Percentiles rank a stretch among this genome's conserved stretches.
These are phyloP conservation scores for Notolabrus celidotus DNA, from an alignment of 2,797 vertebrate genomes.

Conservation along the genomic window DNA sequence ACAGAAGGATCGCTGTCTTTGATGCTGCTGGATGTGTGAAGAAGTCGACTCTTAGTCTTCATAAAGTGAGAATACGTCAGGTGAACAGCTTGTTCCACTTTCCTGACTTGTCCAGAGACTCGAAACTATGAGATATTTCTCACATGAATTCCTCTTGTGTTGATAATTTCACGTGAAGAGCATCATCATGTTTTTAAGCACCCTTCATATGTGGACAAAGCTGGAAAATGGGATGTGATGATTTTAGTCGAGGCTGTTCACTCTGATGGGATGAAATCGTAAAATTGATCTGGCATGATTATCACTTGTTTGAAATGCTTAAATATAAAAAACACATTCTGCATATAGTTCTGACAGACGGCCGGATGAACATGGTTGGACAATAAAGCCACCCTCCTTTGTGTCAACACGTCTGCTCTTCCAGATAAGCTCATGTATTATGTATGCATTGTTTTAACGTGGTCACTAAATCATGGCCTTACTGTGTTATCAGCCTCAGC, in stretches of 20 bases:
- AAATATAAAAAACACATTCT: too few species aligned
- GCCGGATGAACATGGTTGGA: too few species aligned
- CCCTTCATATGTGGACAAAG: too few species aligned
- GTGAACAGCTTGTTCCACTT: neutral
- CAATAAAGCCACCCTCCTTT: neutral
- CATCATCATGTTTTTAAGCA: neutral
- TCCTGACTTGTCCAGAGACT: neutral
- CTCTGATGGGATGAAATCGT: too few species aligned
- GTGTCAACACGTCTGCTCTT: slow-evolving; percentile 29
- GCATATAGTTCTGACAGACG: too few species aligned
- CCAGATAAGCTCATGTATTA: slow-evolving; percentile 46
- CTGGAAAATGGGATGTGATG: too few species aligned
- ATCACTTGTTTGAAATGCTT: too few species aligned
- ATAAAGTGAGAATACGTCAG: neutral
- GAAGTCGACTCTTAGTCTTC: neutral
- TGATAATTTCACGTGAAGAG: neutral
- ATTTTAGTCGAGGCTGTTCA: too few species aligned
- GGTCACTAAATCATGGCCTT: slow-evolving; percentile 6
- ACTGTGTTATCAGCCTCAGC: slow-evolving; percentile 8
- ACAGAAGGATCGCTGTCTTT: neutral
- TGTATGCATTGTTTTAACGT: slow-evolving; percentile 19
- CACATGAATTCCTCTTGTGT: neutral
- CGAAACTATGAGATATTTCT: neutral
- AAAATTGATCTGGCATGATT: too few species aligned
- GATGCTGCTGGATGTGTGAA: neutral